Evolutionary conservation across 2,888 invertebrate genomes (phyloP).

Genomic region (Colletes collaris): DNA sequence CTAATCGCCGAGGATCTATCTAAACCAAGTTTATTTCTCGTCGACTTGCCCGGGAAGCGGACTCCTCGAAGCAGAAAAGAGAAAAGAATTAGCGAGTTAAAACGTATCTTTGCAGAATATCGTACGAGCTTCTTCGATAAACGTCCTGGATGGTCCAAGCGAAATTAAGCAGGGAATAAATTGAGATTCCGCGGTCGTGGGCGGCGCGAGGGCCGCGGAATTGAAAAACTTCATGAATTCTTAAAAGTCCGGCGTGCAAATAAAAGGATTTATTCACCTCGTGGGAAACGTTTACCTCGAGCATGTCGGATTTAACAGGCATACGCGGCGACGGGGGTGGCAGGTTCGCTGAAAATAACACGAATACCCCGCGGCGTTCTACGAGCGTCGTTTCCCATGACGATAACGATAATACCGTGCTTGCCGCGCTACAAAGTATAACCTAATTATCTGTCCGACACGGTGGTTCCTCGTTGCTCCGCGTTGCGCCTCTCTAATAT

Average conservation of each 20-base stretch:
- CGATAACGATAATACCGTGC: conserved; percentile 68
- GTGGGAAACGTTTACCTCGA: conserved; percentile 13
- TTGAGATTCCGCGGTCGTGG: no score
- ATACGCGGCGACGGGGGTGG: conserved; percentile 8
- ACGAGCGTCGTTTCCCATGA: conserved; percentile 61
- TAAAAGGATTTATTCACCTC: conserved; percentile 35
- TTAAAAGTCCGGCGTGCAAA: conserved; percentile 19
- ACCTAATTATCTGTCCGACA: conserved; percentile 72
- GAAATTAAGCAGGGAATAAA: no score
- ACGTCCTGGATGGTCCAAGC: no score
- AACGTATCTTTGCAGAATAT: no score
- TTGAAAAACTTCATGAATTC: conserved; percentile 30
- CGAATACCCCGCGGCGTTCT: conserved; percentile 50
- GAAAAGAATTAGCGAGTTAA: no score
- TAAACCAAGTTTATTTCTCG: no score
- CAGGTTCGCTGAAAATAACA: conserved; percentile 61
- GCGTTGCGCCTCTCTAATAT: conserved; percentile 61
- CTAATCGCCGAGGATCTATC: no score
- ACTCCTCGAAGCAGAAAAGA: no score
- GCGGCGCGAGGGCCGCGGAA: not conserved
- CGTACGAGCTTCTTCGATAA: no score
- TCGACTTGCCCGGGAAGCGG: no score
- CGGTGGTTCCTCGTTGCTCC: conserved; percentile 55
- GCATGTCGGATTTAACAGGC: conserved; percentile 13
- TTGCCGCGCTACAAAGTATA: conserved; percentile 70